Evolutionary conservation across 2,888 invertebrate genomes (phyloP), one percentile per base, ranked within the genome.

Genomic region (Volucella zonaria): DNA sequence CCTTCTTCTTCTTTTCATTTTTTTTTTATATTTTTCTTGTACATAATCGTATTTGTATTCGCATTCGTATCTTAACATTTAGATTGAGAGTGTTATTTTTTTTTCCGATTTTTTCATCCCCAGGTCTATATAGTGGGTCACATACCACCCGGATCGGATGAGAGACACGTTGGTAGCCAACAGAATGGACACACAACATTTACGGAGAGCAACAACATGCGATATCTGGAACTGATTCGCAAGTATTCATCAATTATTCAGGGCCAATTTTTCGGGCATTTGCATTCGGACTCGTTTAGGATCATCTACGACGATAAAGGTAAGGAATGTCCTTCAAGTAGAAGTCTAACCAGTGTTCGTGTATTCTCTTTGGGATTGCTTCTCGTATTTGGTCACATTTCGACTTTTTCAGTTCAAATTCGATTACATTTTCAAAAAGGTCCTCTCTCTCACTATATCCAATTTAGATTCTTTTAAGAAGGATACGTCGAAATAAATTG

Each of bases 41-140:
- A 23, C 18, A 23, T 23, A 31, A 0, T 31, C 31, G 6, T 31
- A 31, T 31, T 31, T 31, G 31, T 31, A 6, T 31, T 31, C 31
- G 31, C 31, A 31, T 31, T 31, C 31, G 31, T 31, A 68, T 61
- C 54, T 61, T 58, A 75, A 62, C 66, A 43, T 81, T 82, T 70
- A 40, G 40, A 79, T 82, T 82, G 71, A 31, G 31, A 31, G 31
- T 66, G 40, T 40, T 42, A n/a, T 62, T 61, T 78, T 62, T 71
- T 31, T 47, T 73, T 23, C 2, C 18, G 18, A 23, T 23, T 23
- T 23, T 79, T 49, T 85, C 81, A 82, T 82, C 92, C 92, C 38
- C 93, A 97, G 97, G 97, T 97, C 38, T 97, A 97, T 91, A 94
- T 98, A 87, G 96, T 97, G 45, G 97, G 97, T 0, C 98, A 98